Evolutionary conservation across 2,797 vertebrate species (phyloP), one percentile per base, ranked within the genome.

Genomic region (Neosilurus mollespiculum): DNA sequence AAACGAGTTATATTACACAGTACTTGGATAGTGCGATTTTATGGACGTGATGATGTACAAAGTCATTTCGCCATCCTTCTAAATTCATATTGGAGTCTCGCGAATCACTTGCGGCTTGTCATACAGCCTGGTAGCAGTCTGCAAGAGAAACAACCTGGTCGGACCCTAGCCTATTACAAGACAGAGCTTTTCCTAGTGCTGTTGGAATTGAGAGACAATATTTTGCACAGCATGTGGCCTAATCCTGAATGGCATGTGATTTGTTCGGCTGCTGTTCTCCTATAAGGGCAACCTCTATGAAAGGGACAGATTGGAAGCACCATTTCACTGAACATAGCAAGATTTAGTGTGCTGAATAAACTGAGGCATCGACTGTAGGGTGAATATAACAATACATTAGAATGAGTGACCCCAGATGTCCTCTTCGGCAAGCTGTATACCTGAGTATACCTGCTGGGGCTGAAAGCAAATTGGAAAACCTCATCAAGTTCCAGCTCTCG

Each of bases 401-500:
- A 88, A 83, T 81, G 8, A 20, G 78, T 90, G 91, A 92, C 92
- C 91, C 92, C 89, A 87, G 89, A 81, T 53, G 9, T 84, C 81
- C 82, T 85, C 58, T 81, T 75, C 80, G 75, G 43, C 53, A 12
- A 62, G 76, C 15, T 43, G 80, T 22, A 49, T 53, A 30, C 26
- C 69, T 53, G 51, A 43, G 43, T 43, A 6, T 58, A 58, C 58
- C 34, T 49, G 59, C 76, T 78, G 59, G 37, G n/a, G 51, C 91
- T 90, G 88, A 89, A 90, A 90, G 89, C 89, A 91, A 92, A 91
- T 5, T 43, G 88, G 90, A 89, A 90, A 91, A 92, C 90, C 91
- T 92, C 91, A 90, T 87, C 88, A 87, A 86, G 86, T 88, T 89
- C 88, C 91, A 89, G 89, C 90, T 92, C 88, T 95, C 90, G 94